A percentile compares a stretch with the other conserved stretches of the same genome.
Evolutionary conservation across 2,113 vertebrate species (phyloP).

Genomic region (Lophotis ruficrista): DNA sequence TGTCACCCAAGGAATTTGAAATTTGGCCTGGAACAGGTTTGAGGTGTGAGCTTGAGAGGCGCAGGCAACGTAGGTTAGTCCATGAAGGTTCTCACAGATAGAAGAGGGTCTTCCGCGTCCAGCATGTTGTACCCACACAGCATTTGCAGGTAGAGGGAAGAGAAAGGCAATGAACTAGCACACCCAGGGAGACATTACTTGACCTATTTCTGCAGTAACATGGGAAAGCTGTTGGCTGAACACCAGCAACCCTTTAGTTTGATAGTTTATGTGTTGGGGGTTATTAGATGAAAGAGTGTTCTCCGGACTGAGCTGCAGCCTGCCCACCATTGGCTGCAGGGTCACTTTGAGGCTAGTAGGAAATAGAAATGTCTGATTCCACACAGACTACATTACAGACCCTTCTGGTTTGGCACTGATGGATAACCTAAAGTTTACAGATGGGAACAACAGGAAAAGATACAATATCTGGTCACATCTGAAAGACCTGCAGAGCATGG

Average conservation of each 20-base stretch:
- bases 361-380: slow-evolving; percentile 18
- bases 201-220: neutral
- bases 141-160: neutral
- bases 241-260: neutral
- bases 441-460: slow-evolving; percentile 47
- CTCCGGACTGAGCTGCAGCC: neutral
- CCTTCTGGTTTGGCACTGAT: slow-evolving; percentile 39
- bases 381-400: slow-evolving; percentile 1
- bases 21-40: neutral
- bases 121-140: rapidly evolving
- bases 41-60: neutral
- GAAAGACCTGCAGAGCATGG: slow-evolving; percentile 17
- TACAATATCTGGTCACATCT: slow-evolving; percentile 34
- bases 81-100: neutral
- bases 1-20: neutral
- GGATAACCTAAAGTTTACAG: slow-evolving; percentile 27
- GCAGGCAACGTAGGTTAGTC: neutral
- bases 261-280: neutral
- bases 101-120: neutral
- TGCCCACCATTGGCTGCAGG: neutral
- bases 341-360: slow-evolving; percentile 26
- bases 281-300: neutral
- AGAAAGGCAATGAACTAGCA: neutral
- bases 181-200: neutral
- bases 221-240: neutral